A percentile compares a stretch with the other conserved stretches of the same genome.
These are phyloP conservation scores for Crotalus viridis DNA, from an alignment of 2,113 vertebrate species.

Conservation along the genomic window DNA sequence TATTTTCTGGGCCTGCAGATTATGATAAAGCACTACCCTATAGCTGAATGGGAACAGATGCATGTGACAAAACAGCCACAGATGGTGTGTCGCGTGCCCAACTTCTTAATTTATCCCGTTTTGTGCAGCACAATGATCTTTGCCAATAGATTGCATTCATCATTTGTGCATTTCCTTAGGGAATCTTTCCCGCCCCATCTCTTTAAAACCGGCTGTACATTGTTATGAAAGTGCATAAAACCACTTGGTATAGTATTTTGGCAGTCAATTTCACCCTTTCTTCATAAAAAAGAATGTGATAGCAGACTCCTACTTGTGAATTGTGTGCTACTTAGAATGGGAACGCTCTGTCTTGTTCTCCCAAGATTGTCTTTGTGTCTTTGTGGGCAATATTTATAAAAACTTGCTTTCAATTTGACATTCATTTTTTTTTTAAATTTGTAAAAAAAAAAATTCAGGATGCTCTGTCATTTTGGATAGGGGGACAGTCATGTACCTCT, in stretches of 20 bases:
- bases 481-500: neutral
- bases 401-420: neutral
- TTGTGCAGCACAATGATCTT: conserved; percentile 60
- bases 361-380: neutral
- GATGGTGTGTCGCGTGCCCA: conserved; percentile 67
- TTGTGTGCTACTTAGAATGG: conserved; percentile 11
- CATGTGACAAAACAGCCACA: conserved; percentile 65
- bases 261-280: neutral
- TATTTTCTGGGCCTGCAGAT: conserved; percentile 63
- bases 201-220: conserved; percentile 15
- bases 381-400: neutral
- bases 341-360: neutral
- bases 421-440: conserved; percentile 26
- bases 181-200: neutral
- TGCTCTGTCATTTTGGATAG: neutral
- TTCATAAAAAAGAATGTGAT: conserved; percentile 1
- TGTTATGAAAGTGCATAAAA: conserved; percentile 26
- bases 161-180: conserved; percentile 42
- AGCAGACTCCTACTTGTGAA: neutral
- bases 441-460: neutral
- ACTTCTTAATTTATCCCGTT: conserved; percentile 70
- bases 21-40: conserved; percentile 68
- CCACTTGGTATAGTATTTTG: conserved; percentile 3
- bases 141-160: conserved; percentile 55
- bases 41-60: conserved; percentile 73